Conservation (phyloP, 2,113 vertebrate genomes). For the Phycodurus eques region DNA sequence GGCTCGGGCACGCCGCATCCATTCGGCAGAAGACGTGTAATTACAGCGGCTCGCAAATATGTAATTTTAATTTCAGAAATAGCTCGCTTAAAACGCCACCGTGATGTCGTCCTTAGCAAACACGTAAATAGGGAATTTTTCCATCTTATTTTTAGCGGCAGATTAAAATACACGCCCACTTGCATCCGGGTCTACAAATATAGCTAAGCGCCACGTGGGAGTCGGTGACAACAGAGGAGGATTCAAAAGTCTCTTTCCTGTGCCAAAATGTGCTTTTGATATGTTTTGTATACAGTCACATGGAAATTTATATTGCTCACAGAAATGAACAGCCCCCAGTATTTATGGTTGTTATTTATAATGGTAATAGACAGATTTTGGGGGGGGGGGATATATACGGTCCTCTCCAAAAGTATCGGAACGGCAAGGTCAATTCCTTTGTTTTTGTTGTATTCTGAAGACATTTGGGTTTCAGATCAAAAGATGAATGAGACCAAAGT, state of each 20-base stretch:
- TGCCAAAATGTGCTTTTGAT: not conserved
- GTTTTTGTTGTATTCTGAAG: too few relatives aligned
- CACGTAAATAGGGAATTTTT: conserved; percentile 13
- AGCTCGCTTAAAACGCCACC: not conserved
- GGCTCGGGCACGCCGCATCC: not conserved
- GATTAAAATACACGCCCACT: not conserved
- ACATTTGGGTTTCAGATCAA: too few relatives aligned
- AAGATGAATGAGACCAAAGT: too few relatives aligned
- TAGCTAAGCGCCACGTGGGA: not conserved
- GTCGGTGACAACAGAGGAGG: not conserved
- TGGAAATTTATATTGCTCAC: too few relatives aligned
- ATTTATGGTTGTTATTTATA: too few relatives aligned
- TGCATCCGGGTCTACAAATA: not conserved
- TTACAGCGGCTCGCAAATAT: conserved; percentile 11
- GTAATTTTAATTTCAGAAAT: conserved; percentile 12
- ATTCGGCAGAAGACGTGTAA: not conserved
- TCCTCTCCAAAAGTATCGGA: too few relatives aligned
- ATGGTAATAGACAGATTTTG: too few relatives aligned
- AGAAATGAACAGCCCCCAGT: too few relatives aligned
- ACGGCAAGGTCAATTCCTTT: too few relatives aligned
- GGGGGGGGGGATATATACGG: too few relatives aligned
- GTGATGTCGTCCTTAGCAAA: not conserved
- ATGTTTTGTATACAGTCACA: too few relatives aligned
- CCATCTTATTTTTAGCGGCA: not conserved
- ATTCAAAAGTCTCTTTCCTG: not conserved